Evolutionary conservation across 2,797 vertebrate species (phyloP), one percentile per base, ranked within the genome.

Genomic region (Diplodus puntazzo): DNA sequence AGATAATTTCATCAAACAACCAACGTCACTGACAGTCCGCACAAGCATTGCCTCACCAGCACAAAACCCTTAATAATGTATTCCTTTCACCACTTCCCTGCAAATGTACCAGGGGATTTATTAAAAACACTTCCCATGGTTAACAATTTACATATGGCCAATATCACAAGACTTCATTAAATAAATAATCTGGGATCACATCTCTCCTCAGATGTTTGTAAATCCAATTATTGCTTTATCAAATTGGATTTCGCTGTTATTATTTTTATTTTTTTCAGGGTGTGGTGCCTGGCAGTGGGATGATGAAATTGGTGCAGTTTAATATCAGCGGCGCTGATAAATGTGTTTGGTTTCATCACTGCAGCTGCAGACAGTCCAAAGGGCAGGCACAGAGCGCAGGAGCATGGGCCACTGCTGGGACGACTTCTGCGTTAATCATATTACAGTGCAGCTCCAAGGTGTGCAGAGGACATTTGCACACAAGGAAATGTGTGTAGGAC

Each of bases 211-310:
- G 89, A 94, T 94, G 90, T 94, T 94, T 92, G 87, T 83, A 92
- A 92, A 95, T 94, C 91, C 79, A 94, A 94, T 96, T 94, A 94
- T 90, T 92, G 83, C 88, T 91, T 92, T 90, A 95, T 94, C 88
- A 94, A 95, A 95, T 95, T 92, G 88, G 86, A 95, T 95, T 94
- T 88, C 30, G 54, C 72, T 88, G 76, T 89, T 92, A 93, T 92
- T 93, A 90, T 95, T 94, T 92, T 91, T 91, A 85, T 89, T 93
- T 93, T 88, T 92, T 34, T 34, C 79, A 76, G 85, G 84, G 82
- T 83, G 80, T 83, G 80, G 77, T 86, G 85, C 58, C 86, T 81
- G 75, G 87, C 81, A 75, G 82, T 75, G 30, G 82, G 88, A 90
- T 91, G 92, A 92, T 93, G 91, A 91, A 93, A 92, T 86, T 89